Evolutionary conservation across 2,113 vertebrate genomes (phyloP).

Genomic region (Microcebus lehilahytsara): DNA sequence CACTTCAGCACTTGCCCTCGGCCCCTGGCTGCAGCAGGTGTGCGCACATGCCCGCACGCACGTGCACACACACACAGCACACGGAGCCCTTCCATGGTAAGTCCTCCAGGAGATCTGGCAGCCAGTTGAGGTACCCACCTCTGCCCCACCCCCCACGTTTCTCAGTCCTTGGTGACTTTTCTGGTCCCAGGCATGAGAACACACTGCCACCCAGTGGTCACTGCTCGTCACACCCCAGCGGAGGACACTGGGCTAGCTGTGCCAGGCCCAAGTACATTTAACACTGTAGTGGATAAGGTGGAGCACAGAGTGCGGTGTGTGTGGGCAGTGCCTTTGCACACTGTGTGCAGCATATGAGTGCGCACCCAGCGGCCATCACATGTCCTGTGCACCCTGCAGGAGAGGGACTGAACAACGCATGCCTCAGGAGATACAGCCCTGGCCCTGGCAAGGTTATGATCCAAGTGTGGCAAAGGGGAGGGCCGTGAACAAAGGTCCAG

Average conservation of each 20-base stretch:
- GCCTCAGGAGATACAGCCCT: neutral
- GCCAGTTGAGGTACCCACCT: neutral
- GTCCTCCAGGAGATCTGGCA: neutral
- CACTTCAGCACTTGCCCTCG: neutral
- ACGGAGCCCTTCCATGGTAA: neutral
- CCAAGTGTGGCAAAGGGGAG: neutral
- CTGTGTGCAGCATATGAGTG: neutral
- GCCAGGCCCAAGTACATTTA: neutral
- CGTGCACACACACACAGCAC: neutral
- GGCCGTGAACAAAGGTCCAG: neutral
- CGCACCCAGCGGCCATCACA: neutral
- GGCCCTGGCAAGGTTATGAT: neutral
- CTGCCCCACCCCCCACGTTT: neutral
- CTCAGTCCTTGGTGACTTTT: neutral
- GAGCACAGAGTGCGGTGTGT: neutral
- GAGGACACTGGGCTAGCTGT: neutral
- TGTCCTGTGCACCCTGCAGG: neutral
- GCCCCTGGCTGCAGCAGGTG: neutral
- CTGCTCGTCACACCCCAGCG: neutral
- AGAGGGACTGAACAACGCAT: neutral
- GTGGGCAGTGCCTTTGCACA: neutral
- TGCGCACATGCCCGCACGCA: neutral
- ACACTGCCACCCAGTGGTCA: slow-evolving; percentile 72
- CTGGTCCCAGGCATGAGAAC: slow-evolving; percentile 44
- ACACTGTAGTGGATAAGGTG: neutral